Base-by-base conservation (phyloP, 2,888 invertebrate species). In the Rhogogaster chlorosoma region DNA sequence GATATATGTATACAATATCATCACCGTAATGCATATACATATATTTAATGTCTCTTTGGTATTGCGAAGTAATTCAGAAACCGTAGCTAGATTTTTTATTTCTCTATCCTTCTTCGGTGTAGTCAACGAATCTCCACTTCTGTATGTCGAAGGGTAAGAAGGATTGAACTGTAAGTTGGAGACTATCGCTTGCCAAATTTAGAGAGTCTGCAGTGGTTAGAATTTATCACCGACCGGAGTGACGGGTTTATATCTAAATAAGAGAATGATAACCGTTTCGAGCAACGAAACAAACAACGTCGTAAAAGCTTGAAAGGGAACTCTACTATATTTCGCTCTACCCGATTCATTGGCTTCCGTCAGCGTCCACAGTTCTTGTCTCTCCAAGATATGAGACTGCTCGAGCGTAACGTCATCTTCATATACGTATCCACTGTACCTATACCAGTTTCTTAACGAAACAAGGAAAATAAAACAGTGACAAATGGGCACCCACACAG, bases 231-330 rank as follows among this genome's bases (percentile, higher is more conserved):
- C 36, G 29, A 32, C 78, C n/a, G 3, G 53, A 53, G 53, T 32
- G 78, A 78, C 78, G 78, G 49, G 18, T 82, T 64, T 64, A 64
- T 82, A 61, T 26, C 57, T 42, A 38, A 78, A 78, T 53, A 61
- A 64, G 64, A 61, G 82, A 64, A 64, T 61, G 82, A 64, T 64
- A 42, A 64, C 70, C 67, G 64, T 83, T 70, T 61, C n/a, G 18
- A 29, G 45, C 64, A 0, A n/a, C 64, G 70, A 42, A 83, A 83
- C 64, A 83, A 83, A 83, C 64, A 83, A 83, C 36, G 67, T 83
- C 83, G 83, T 83, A 83, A 83, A 67, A 70, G 29, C 67, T 42
- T 29, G 32, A 49, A 77, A 67, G 49, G 61, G 38, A 61, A 10
- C 80, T 38, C 22, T 7, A 26, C 49, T 53, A 77, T 29, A 67